A percentile compares a stretch with the other conserved stretches of the same genome.
phyloP scores from a whole-genome alignment of 2,113 vertebrate genomes.

The Rostratula benghalensis region DNA sequence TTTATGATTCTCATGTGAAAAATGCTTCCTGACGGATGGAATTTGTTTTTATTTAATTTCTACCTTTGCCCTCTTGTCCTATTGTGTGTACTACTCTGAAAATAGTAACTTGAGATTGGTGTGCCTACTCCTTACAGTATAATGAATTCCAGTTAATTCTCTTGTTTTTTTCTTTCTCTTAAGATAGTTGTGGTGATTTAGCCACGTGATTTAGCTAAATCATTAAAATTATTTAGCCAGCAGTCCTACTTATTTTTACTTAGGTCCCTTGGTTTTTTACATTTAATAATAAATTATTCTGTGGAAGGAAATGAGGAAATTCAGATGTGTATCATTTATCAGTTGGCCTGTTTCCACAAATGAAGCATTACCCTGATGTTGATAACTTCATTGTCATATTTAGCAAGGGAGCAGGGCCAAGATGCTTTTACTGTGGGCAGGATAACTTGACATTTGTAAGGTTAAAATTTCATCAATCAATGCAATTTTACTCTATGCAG shows the following conservation, averaged over 20 bases:
- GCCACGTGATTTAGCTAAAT: too few relatives aligned
- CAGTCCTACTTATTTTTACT: neutral
- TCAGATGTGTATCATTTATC: neutral
- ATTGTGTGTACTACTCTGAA: conserved; percentile 35
- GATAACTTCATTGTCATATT: neutral
- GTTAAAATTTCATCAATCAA: neutral
- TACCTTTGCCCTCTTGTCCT: conserved; percentile 67
- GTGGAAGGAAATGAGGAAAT: neutral
- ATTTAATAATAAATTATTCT: neutral
- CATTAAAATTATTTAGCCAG: neutral
- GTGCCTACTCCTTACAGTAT: conserved; percentile 18
- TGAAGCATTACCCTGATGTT: neutral
- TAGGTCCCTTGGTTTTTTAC: neutral
- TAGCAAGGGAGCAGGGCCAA: neutral
- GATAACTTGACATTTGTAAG: neutral
- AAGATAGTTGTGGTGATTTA: neutral
- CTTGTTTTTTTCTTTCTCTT: neutral
- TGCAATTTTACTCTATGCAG: neutral
- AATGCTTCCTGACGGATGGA: conserved; percentile 51
- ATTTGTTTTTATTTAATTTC: conserved; percentile 68
- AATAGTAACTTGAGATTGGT: conserved; percentile 52
- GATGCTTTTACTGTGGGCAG: neutral
- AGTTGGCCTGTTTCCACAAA: neutral
- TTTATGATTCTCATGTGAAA: conserved; percentile 65
- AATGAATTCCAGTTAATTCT: conserved; percentile 16